Base-by-base conservation (phyloP, 1,140 invertebrate species). In the Oedothorax gibbosus region DNA sequence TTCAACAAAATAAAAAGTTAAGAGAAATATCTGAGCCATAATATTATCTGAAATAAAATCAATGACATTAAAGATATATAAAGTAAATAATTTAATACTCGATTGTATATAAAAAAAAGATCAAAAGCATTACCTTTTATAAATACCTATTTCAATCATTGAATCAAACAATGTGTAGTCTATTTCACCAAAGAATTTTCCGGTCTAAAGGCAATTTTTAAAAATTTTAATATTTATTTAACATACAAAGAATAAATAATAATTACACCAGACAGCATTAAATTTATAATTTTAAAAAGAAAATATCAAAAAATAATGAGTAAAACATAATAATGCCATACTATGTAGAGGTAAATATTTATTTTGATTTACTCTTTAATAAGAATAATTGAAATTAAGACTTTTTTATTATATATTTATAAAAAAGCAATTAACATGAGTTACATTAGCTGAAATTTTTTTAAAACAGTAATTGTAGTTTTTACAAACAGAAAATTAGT, bases 81-180 rank as follows among this genome's bases (percentile, higher is more conserved):
- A 65, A 56, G n/a, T 69, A 14, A 2, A 54, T 2, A n/a, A 14
- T 49, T 62, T 51, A 6, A 78, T 35, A 35, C 35, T 35, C 2
- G 35, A 56, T 15, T 5, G 8, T 50, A 68, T 20, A 56, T 18
- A 80, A 72, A 82, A 49, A 8, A 21, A n/a, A 71, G 15, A 51
- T 6, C 0, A 9, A 11, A 8, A 78, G n/a, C 35, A 35, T 57
- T 80, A 86, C 90, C 95, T 95, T 87, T 93, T 95, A 89, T 96
- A 98, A 86, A 98, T 97, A 81, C 94, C 93, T 88, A 96, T 95
- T 88, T 97, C 95, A 0, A 98, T 95, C 50, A 98, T 90, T 0
- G 95, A 96, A 89, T 97, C 95, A 95, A 98, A 97, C 68, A 98
- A 96, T 2, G 96, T 97, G n/a, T 96, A 96, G 89, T 98, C 96